A percentile compares a stretch with the other conserved stretches of the same genome.
These are phyloP conservation scores for Aspidoscelis tigris DNA, from an alignment of 2,113 vertebrate genomes.

Conservation along the genomic window DNA sequence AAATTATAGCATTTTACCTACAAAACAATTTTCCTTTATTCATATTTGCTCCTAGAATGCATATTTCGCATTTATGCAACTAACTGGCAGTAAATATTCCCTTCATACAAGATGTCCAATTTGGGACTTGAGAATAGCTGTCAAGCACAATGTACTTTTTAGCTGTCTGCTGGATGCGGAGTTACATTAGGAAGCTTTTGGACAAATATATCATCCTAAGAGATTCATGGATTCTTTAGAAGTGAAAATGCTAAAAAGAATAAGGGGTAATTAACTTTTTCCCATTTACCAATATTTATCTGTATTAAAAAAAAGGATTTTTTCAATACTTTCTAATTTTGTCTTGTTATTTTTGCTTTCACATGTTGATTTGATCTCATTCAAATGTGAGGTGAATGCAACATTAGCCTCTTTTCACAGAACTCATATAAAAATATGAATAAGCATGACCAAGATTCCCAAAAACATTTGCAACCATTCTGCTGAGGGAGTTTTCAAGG, in stretches of 20 bases:
- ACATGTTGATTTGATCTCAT: too few relatives aligned
- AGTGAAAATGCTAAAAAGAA: neutral
- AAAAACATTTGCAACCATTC: too few relatives aligned
- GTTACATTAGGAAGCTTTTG: neutral
- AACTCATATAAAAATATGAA: too few relatives aligned
- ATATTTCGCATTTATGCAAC: neutral
- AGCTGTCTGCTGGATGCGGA: neutral
- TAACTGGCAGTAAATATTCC: neutral
- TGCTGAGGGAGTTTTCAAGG: too few relatives aligned
- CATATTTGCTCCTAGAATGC: neutral
- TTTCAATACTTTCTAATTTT: neutral
- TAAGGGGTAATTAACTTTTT: neutral
- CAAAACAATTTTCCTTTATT: neutral
- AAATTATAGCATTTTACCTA: neutral
- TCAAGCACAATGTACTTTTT: constrained; percentile 4
- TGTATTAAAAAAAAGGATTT: neutral
- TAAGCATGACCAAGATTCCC: too few relatives aligned
- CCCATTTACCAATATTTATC: neutral
- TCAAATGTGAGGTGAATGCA: too few relatives aligned
- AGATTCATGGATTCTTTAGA: neutral
- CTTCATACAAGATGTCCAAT: neutral
- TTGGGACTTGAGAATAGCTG: neutral
- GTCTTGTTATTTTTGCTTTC: neutral
- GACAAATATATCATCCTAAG: neutral
- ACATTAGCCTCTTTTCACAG: too few relatives aligned